Evolutionary conservation across 1,140 invertebrate species (phyloP).

Genomic region (Thaumatotibia leucotreta): DNA sequence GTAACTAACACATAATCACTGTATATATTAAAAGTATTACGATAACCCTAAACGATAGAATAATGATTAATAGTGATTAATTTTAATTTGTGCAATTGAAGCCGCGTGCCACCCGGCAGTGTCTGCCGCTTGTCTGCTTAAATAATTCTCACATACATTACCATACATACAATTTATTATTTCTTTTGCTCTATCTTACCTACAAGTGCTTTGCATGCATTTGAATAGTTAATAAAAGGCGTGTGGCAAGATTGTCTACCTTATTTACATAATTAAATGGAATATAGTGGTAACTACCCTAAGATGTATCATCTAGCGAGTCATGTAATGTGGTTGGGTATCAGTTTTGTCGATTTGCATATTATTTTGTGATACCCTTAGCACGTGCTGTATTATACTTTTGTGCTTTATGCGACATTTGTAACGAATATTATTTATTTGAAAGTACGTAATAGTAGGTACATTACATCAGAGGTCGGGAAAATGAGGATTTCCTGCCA

Average conservation of each 20-base stretch:
- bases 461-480: too few relatives aligned
- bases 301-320: conserved; percentile 28
- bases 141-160: conserved; percentile 54
- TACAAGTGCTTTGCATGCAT: conserved; percentile 59
- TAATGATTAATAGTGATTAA: conserved; percentile 1
- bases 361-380: conserved; percentile 17
- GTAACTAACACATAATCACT: background rate
- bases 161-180: conserved; percentile 57
- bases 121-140: conserved; percentile 25
- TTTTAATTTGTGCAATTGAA: conserved; percentile 28
- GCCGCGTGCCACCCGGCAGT: conserved; percentile 32
- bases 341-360: conserved; percentile 22
- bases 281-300: conserved; percentile 23
- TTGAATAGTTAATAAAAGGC: conserved; percentile 48
- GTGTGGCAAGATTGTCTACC: conserved; percentile 34
- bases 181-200: conserved; percentile 48
- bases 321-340: conserved; percentile 22
- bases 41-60: background rate
- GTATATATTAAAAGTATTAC: background rate
- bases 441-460: too few relatives aligned
- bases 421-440: too few relatives aligned
- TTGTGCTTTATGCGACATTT: conserved; percentile 12
- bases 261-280: conserved; percentile 48
- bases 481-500: too few relatives aligned
- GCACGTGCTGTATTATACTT: conserved; percentile 25